phyloP scores from a whole-genome alignment of 2,888 invertebrate genomes.

The Macropis europaea region DNA sequence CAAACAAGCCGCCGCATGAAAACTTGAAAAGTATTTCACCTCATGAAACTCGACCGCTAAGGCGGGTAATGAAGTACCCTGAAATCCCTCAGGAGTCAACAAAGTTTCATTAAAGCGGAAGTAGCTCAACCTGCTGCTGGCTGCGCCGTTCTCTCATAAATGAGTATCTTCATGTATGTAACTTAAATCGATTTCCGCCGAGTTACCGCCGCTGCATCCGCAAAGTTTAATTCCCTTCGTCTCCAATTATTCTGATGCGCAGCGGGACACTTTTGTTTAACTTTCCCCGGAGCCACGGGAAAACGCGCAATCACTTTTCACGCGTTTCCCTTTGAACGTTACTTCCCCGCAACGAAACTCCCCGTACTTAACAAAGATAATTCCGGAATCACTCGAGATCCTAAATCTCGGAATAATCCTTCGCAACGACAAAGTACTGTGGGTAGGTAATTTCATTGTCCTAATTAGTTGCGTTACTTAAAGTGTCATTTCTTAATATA shows the following conservation, averaged over 20 bases:
- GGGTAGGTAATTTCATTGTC: too few species aligned
- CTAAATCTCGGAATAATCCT: too few species aligned
- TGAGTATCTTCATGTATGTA: slow-evolving; percentile 50
- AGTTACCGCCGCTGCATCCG: slow-evolving; percentile 35
- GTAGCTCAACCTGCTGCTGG: slow-evolving; percentile 41
- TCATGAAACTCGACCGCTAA: slow-evolving; percentile 33
- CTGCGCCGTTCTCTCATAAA: slow-evolving; percentile 50
- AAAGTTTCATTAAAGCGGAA: slow-evolving; percentile 63
- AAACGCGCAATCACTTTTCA: slow-evolving; percentile 4
- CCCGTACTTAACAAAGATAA: too few species aligned
- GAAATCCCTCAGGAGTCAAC: slow-evolving; percentile 56
- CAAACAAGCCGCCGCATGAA: slow-evolving; percentile 36
- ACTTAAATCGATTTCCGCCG: slow-evolving; percentile 57
- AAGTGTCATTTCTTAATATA: too few species aligned
- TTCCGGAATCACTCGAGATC: too few species aligned
- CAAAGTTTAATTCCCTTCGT: slow-evolving; percentile 49
- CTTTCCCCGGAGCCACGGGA: slow-evolving; percentile 2
- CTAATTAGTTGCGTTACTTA: too few species aligned
- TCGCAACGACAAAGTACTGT: too few species aligned
- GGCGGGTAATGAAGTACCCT: slow-evolving; percentile 54
- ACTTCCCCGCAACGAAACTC: too few species aligned
- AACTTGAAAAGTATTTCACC: slow-evolving; percentile 51
- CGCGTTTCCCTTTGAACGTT: neutral
- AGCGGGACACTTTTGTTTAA: slow-evolving; percentile 30
- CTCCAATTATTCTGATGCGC: slow-evolving; percentile 45